Base-by-base conservation (phyloP, 2,113 vertebrate genomes). In the Datnioides undecimradiatus region DNA sequence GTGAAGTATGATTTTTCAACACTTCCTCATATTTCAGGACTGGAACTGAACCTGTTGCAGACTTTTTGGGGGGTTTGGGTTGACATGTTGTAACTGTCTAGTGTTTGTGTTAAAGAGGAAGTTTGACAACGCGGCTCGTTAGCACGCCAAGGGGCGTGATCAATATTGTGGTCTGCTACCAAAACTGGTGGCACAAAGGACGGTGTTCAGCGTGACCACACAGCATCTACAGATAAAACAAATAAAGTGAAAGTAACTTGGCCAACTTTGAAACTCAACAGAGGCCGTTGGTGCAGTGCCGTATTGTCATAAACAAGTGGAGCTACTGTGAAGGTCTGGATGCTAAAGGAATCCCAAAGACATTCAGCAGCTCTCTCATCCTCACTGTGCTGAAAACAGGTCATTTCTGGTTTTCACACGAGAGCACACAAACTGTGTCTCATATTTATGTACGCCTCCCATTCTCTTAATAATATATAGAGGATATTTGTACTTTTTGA, bases 91-190 rank as follows among this genome's bases (percentile, higher is more conserved):
- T n/a, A 3, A 5, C n/a, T 6, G 25, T 77, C 36, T 63, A 17
- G 25, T 23, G 36, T n/a, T 31, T 65, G 41, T n/a, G 25, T 43
- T 4, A 19, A 64, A 73, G 51, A 46, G 76, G 73, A 73, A 65
- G 43, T 60, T n/a, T 34, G 36, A n/a, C 10, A 2, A 7, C 2
- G 45, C 11, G 13, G 38, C 3, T 3, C 16, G 25, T 7, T 25
- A 66, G 34, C 16, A n/a, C 2, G 13, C 21, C 17, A 21, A 14
- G 0, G 9, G 49, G 57, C 17, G 4, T 5, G 54, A 41, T n/a
- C n/a, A 5, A 3, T 34, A 1, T 45, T 62, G 58, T 45, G 43
- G 41, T 21, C 48, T 36, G 36, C 3, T 25, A 21, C 34, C 34
- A 70, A 69, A 19, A 11, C 36, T 59, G n/a, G 14, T 38, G 40